Evolutionary conservation across 2,113 vertebrate genomes (phyloP).

Genomic region (Accipiter cooperii): DNA sequence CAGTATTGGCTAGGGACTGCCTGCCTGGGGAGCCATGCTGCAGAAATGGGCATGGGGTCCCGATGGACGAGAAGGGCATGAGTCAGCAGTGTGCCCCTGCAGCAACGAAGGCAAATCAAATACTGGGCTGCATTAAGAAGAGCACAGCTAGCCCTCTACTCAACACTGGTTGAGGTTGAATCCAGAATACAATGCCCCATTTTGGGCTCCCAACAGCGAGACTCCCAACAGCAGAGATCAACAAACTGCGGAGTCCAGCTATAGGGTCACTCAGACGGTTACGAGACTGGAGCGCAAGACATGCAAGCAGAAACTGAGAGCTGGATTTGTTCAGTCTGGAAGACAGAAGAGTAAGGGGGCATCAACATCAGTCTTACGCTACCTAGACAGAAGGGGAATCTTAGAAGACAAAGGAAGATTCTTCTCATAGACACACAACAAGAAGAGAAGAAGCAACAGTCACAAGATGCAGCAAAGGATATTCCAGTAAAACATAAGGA

Average conservation of each 20-base stretch:
- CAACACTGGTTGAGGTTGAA: background rate
- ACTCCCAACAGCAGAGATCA: background rate
- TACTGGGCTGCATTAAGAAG: background rate
- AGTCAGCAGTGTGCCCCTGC: background rate
- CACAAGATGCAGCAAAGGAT: background rate
- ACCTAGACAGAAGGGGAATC: background rate
- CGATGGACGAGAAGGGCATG: rapidly evolving
- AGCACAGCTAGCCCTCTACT: background rate
- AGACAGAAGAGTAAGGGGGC: background rate
- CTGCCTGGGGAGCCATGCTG: background rate
- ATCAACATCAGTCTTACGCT: background rate
- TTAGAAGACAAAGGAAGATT: background rate
- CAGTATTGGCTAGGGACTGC: background rate
- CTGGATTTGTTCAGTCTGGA: background rate
- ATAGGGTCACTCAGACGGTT: background rate
- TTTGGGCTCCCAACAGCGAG: background rate
- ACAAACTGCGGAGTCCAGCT: background rate
- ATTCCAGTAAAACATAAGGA: background rate
- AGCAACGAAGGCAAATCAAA: background rate
- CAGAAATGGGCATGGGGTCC: background rate
- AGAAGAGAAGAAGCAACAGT: background rate
- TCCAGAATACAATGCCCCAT: background rate
- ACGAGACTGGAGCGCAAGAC: background rate
- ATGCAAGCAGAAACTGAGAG: background rate
- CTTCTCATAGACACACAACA: background rate